Conservation (phyloP, 2,113 vertebrate genomes). For the Leptocoma aspasia region DNA sequence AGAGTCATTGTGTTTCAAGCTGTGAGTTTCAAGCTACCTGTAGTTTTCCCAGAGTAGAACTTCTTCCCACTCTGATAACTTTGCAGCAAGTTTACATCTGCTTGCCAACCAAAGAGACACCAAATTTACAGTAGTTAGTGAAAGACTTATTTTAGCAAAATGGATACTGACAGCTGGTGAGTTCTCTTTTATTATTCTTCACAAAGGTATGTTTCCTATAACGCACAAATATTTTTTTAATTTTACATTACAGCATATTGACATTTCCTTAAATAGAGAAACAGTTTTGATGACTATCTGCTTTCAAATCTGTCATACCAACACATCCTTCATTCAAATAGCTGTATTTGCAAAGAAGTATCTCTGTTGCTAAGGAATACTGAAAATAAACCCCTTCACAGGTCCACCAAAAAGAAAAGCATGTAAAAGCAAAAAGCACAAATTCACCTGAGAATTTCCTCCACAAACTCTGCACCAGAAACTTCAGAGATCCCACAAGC, state of each 20-base stretch:
- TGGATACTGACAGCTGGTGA: fast-evolving
- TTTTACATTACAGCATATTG: background rate
- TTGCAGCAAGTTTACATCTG: background rate
- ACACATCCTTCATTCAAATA: background rate
- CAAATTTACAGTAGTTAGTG: background rate
- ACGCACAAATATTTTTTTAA: background rate
- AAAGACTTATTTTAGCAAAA: background rate
- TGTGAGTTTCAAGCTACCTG: background rate
- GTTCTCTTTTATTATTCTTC: background rate
- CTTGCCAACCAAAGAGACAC: background rate
- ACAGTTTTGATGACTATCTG: background rate
- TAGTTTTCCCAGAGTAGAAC: background rate
- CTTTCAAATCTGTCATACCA: background rate
- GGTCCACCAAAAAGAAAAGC: background rate
- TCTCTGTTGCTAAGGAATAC: conserved; percentile 22
- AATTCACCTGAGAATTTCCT: background rate
- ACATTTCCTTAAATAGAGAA: background rate
- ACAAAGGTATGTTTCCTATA: background rate
- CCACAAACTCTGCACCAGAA: background rate
- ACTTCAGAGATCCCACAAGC: background rate
- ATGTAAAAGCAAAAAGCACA: background rate
- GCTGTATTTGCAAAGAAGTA: background rate
- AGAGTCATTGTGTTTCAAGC: background rate
- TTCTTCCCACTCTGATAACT: background rate
- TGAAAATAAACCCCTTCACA: background rate